Base-by-base conservation (phyloP, 2,113 vertebrate species). In the Nettapus auritus region DNA sequence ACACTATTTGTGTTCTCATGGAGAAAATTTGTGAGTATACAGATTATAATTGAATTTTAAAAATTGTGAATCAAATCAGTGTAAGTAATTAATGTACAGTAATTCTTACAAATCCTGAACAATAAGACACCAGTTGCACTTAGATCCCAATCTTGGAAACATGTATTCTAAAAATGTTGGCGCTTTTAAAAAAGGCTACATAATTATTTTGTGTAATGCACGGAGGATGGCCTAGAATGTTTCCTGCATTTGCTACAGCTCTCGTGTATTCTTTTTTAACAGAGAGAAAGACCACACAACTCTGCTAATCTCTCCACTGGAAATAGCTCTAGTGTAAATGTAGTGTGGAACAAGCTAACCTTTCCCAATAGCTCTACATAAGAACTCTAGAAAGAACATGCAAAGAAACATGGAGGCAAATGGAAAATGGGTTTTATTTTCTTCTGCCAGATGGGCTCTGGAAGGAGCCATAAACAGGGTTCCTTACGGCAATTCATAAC, bases 401-500 rank as follows among this genome's bases (percentile, higher is more conserved):
- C 68, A 84, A 77, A 62, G 79, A 92, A 95, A 84, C 48, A 79
- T 25, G 53, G 74, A 89, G 29, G 33, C 38, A 64, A 93, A 64
- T 26, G 64, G 90, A 93, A 94, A 95, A 91, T 8, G 59, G 80
- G 86, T 64, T 90, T 86, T 71, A 31, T 67, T 75, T 88, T 55
- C 76, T 83, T 86, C 59, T 75, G 88, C 93, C 92, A 93, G 88
- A 93, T 81, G 91, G 91, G 85, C 87, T 93, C 93, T 90, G 90
- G 64, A 85, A 91, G 86, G 57, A 94, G 82, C 80, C 96, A 90
- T 86, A 79, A 93, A 86, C 86, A 84, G 76, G 82, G 88, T 75
- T 93, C 93, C 96, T 93, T 83, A 93, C 90, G 94, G 93, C 93
- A 95, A 91, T 90, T 92, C 75, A 48, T 93, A 96, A 89, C 86